Evolutionary conservation across 2,888 invertebrate genomes (phyloP).

Genomic region (Trissoscelio sp.): DNA sequence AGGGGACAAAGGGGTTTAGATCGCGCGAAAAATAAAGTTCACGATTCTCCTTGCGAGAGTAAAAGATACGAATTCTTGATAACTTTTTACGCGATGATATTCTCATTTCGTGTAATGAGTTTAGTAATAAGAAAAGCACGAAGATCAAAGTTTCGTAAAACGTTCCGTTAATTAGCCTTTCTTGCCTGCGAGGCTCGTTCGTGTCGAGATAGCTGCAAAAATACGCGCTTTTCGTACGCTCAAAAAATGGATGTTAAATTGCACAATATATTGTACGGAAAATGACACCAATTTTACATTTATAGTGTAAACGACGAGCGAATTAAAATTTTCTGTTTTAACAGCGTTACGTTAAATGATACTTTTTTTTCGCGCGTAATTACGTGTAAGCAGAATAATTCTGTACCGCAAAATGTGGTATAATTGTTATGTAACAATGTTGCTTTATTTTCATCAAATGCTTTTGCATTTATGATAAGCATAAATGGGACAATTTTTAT

Average conservation of each 20-base stretch:
- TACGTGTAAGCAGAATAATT: constrained; percentile 3
- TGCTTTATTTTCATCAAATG: background rate
- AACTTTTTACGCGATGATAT: constrained; percentile 62
- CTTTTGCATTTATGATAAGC: background rate
- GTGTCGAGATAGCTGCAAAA: constrained; percentile 55
- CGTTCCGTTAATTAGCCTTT: constrained; percentile 68
- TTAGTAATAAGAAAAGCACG: constrained; percentile 64
- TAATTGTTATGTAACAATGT: background rate
- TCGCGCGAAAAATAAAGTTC: constrained; percentile 27
- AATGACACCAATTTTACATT: constrained; percentile 41
- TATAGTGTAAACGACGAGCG: constrained; percentile 8
- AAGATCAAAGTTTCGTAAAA: constrained; percentile 70
- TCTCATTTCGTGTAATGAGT: constrained; percentile 67
- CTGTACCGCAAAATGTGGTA: background rate
- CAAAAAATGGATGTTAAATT: constrained; percentile 53
- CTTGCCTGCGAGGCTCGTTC: constrained; percentile 58
- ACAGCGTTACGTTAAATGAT: background rate
- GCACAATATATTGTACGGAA: constrained; percentile 31
- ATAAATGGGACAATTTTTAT: no score
- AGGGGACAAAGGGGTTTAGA: no score
- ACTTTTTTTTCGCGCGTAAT: background rate
- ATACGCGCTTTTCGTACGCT: constrained; percentile 38
- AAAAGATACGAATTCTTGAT: constrained; percentile 47
- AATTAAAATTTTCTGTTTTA: constrained; percentile 18
- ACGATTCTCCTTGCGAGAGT: constrained; percentile 6